Evolutionary conservation across 2,113 vertebrate genomes (phyloP).

Genomic region (Misgurnus mizolepis): DNA sequence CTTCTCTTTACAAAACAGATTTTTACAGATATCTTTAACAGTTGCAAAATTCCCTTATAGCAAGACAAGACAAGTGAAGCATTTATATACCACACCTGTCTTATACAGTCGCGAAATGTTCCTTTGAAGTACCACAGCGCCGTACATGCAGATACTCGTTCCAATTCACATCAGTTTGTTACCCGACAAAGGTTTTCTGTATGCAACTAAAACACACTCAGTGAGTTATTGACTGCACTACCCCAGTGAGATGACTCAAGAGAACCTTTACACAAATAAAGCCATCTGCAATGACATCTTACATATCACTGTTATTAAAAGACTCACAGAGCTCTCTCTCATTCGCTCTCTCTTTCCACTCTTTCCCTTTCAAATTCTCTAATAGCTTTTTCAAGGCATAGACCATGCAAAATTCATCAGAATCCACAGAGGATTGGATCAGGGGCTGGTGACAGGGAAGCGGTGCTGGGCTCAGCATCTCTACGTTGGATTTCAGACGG

Average conservation of each 20-base stretch:
- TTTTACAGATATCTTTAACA: no score
- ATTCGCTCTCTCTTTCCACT: background rate
- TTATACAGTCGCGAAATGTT: conserved; percentile 16
- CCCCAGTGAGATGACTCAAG: conserved; percentile 40
- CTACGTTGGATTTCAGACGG: conserved; percentile 1
- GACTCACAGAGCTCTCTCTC: conserved; percentile 40
- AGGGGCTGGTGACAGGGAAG: conserved; percentile 27
- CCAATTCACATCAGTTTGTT: conserved; percentile 35
- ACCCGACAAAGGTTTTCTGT: conserved; percentile 15
- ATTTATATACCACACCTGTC: background rate
- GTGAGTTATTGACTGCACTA: conserved; percentile 29
- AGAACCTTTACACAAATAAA: conserved; percentile 46
- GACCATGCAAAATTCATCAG: conserved; percentile 42
- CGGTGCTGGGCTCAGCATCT: conserved; percentile 19
- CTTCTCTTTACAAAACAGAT: no score
- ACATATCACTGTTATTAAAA: conserved; percentile 61
- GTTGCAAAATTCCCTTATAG: background rate
- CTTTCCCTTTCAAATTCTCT: conserved; percentile 34
- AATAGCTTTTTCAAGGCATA: conserved; percentile 41
- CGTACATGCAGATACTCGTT: conserved; percentile 7
- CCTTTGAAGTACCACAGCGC: background rate
- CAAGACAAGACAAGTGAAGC: background rate
- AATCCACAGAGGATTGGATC: conserved; percentile 29
- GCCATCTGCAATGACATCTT: conserved; percentile 57
- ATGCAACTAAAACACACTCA: conserved; percentile 21